Evolutionary conservation across 1,140 invertebrate genomes (phyloP), one percentile per base, ranked within the genome.

Genomic region (Aphis craccivora): DNA sequence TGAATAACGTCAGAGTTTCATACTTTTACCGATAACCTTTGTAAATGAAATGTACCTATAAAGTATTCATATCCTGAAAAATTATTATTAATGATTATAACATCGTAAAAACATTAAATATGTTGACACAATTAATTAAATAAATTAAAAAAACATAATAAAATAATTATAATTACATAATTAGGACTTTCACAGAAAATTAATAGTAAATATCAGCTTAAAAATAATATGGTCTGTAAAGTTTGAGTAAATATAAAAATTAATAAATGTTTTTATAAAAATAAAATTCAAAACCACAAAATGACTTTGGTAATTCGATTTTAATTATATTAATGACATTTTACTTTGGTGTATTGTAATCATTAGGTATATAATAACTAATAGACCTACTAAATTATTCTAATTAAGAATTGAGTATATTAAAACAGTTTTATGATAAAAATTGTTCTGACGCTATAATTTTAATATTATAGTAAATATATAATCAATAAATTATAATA

Each of bases 81-180:
- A n/a, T 67, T n/a, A n/a, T 67, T n/a, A 67, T 67, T 67, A 67
- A 67, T 67, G 55, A 67, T 67, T 67, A n/a, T 67, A 67, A 67
- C 30, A 60, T 60, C 18, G 48, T 45, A 11, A 11, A 8, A 45
- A 45, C 45, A 45, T 30, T 60, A 30, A 14, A 25, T 60, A 60
- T 60, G 30, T 60, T 60, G 9, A 30, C 55, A 60, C 11, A 60
- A 60, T 14, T 60, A 60, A 30, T 30, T 30, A 30, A 60, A 60
- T 30, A 11, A 25, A 60, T 30, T 0, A 60, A 60, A 30, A 30
- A 11, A 2, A 40, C 37, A 60, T 30, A 25, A 60, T 60, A 30
- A 30, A 48, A 60, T 30, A 30, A 60, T 60, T 11, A 60, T 30
- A 11, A n/a, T 67, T 67, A 67, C n/a, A 67, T 67, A n/a, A 67